Evolutionary conservation across 2,113 vertebrate genomes (phyloP).

Genomic region (Strigops habroptila): DNA sequence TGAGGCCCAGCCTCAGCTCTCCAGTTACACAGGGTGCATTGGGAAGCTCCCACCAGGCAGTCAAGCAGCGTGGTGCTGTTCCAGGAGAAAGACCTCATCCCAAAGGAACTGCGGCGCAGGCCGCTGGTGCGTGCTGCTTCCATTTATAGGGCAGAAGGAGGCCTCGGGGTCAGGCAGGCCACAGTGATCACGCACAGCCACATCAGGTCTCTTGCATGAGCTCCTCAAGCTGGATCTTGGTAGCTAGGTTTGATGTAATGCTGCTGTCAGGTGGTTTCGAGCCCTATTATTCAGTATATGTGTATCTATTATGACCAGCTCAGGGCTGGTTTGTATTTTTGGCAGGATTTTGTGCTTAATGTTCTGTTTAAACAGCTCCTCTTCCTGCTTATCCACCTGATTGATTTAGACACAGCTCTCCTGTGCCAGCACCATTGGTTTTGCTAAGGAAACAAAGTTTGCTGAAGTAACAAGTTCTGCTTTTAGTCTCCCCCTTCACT

Average conservation of each 20-base stretch:
- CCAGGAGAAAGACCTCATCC: background rate
- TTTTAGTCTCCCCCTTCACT: background rate
- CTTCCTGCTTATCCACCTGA: background rate
- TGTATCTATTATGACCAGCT: background rate
- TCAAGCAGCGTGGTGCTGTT: background rate
- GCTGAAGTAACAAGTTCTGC: background rate
- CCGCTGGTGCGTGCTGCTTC: background rate
- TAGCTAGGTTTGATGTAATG: rapidly evolving
- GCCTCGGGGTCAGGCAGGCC: background rate
- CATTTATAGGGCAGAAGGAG: background rate
- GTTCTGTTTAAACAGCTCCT: background rate
- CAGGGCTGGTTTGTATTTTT: rapidly evolving
- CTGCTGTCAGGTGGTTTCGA: background rate
- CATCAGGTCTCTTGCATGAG: rapidly evolving
- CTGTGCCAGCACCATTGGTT: rapidly evolving
- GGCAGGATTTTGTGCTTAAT: background rate
- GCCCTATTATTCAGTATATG: rapidly evolving
- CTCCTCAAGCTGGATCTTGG: background rate
- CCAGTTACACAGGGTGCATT: background rate
- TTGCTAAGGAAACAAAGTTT: background rate
- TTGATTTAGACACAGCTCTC: background rate
- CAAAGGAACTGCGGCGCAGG: background rate
- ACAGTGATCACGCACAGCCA: rapidly evolving
- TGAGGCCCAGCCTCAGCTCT: rapidly evolving
- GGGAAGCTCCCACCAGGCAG: background rate